These are phyloP conservation scores for Ganaspis sp. DNA, from an alignment of 1,140 invertebrate species.

Conservation along the genomic window DNA sequence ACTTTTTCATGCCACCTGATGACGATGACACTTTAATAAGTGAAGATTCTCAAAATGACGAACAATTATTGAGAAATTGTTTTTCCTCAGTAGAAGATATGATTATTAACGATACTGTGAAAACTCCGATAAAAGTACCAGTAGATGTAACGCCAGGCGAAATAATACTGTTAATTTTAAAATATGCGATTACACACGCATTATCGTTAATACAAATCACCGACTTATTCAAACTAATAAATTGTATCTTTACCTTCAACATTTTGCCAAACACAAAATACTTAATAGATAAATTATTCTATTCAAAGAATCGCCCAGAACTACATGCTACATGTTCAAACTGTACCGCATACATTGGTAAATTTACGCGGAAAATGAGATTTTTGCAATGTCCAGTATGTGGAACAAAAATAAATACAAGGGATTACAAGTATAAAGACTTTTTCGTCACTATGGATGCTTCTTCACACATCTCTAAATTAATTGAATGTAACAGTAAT, in stretches of 20 bases:
- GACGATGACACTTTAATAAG: no score
- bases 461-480: slow-evolving; percentile 21
- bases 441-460: slow-evolving; percentile 40
- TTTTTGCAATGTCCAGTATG: slow-evolving; percentile 33
- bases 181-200: background rate
- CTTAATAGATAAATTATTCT: slow-evolving; percentile 12
- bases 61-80: no score
- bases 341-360: slow-evolving; percentile 35
- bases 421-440: slow-evolving; percentile 31
- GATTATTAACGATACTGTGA: no score
- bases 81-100: no score
- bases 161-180: background rate
- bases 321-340: background rate
- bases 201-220: background rate
- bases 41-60: no score
- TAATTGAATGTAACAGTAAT: slow-evolving; percentile 32
- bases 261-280: slow-evolving; percentile 20
- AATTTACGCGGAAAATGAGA: slow-evolving; percentile 5
- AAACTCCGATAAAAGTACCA: background rate
- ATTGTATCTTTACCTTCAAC: background rate
- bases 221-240: slow-evolving; percentile 15
- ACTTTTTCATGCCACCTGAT: no score
- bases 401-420: slow-evolving; percentile 31
- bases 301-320: background rate
- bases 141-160: background rate